Percentiles rank a stretch among this genome's conserved stretches.
Conservation (phyloP, 2,113 vertebrate species). For the Oenanthe melanoleuca region DNA sequence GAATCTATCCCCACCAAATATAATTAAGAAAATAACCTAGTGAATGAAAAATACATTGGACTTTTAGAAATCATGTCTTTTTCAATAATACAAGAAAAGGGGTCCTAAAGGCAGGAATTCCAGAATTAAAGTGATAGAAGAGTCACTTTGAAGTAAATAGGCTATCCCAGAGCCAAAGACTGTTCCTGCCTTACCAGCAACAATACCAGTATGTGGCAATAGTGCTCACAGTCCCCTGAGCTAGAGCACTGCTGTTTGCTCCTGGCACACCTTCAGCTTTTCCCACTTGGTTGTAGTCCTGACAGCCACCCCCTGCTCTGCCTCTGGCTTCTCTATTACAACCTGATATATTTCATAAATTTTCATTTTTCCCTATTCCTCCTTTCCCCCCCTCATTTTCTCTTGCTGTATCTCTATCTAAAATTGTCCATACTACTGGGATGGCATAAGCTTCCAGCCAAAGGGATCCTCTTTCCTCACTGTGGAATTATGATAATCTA, state of each 20-base stretch:
- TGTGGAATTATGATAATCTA: neutral
- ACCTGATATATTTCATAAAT: neutral
- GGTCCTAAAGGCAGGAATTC: neutral
- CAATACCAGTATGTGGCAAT: neutral
- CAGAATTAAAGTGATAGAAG: slow-evolving; percentile 29
- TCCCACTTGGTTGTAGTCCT: neutral
- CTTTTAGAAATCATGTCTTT: slow-evolving; percentile 41
- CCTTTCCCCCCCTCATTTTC: neutral
- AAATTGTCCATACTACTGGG: neutral
- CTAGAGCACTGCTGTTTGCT: neutral
- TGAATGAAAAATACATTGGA: slow-evolving; percentile 26
- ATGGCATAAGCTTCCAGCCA: neutral
- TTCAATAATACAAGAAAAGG: slow-evolving; percentile 23
- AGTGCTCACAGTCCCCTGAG: neutral
- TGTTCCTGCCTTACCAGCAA: neutral
- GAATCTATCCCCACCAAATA: slow-evolving; percentile 41
- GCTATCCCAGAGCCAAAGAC: slow-evolving; percentile 31
- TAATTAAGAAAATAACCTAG: slow-evolving; percentile 55
- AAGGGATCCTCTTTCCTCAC: neutral
- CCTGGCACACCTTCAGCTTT: neutral
- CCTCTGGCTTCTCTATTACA: neutral
- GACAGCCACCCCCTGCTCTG: neutral
- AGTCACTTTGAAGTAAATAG: slow-evolving; percentile 31
- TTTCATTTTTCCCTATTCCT: neutral
- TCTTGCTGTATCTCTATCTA: neutral